Conservation (phyloP, 2,113 vertebrate species). For the Spea multiplicata region DNA sequence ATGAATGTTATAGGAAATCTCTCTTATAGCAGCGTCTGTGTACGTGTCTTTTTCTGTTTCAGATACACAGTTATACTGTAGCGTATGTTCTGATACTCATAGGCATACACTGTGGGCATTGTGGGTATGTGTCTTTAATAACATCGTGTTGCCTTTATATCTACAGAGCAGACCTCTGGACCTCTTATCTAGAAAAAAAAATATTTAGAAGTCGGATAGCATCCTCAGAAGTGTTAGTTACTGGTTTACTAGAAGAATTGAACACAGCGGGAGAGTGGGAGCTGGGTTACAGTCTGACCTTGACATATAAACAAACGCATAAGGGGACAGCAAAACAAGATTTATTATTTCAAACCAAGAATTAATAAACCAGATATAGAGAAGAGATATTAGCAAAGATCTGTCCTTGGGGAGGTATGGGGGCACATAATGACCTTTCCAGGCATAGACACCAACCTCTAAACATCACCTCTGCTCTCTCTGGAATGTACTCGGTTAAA, state of each 20-base stretch:
- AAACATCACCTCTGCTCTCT: constrained; percentile 44
- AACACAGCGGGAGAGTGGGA: constrained; percentile 34
- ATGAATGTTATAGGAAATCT: too few species aligned
- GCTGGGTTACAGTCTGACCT: constrained; percentile 44
- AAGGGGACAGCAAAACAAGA: constrained; percentile 39
- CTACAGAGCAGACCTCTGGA: neutral
- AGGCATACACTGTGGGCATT: constrained; percentile 23
- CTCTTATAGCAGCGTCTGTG: too few species aligned
- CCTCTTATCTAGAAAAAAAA: constrained; percentile 25
- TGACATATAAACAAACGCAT: constrained; percentile 46
- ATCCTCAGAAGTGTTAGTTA: constrained; percentile 31
- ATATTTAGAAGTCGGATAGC: constrained; percentile 35
- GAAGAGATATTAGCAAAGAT: constrained; percentile 34
- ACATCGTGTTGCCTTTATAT: constrained; percentile 8
- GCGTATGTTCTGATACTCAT: neutral
- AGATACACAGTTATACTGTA: neutral
- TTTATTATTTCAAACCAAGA: constrained; percentile 45
- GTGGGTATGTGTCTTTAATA: neutral
- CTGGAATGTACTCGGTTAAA: constrained; percentile 34
- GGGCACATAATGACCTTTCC: constrained; percentile 26
- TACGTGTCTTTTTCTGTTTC: neutral
- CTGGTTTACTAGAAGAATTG: constrained; percentile 23
- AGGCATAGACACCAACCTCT: constrained; percentile 19
- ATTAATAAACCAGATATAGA: constrained; percentile 48
- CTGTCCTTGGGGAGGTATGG: constrained; percentile 6